These are phyloP conservation scores for Oncorhynchus kisutch DNA, from an alignment of 2,113 vertebrate species.

Conservation along the genomic window DNA sequence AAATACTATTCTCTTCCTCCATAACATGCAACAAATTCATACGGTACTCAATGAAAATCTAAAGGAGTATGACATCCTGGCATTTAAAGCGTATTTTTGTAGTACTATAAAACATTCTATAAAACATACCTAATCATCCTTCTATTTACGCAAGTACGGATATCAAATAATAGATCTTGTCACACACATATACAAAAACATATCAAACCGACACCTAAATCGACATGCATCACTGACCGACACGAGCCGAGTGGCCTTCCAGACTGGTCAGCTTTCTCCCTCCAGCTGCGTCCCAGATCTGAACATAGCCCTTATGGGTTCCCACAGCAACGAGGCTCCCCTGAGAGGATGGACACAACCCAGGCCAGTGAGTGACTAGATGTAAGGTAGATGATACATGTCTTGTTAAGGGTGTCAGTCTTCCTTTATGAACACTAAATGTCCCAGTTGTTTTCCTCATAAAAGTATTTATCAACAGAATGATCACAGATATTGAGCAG, in stretches of 20 bases:
- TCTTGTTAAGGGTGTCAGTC: neutral
- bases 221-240: slow-evolving; percentile 67
- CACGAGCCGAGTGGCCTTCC: slow-evolving; percentile 79
- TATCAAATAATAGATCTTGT: too few species aligned
- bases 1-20: too few species aligned
- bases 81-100: too few species aligned
- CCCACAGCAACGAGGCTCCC: slow-evolving; percentile 78
- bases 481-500: neutral
- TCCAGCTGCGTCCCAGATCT: slow-evolving; percentile 81
- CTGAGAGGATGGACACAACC: slow-evolving; percentile 42
- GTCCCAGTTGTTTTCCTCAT: too few species aligned
- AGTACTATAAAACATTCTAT: too few species aligned
- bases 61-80: too few species aligned
- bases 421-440: neutral
- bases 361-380: neutral
- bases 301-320: slow-evolving; percentile 80
- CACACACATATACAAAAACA: neutral
- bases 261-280: slow-evolving; percentile 78
- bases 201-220: neutral
- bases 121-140: too few species aligned
- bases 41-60: neutral
- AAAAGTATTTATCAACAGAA: neutral
- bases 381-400: too few species aligned
- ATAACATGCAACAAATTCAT: too few species aligned
- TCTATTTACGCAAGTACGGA: too few species aligned